phyloP scores from a whole-genome alignment of 2,797 vertebrate genomes.

The Mareca penelope region DNA sequence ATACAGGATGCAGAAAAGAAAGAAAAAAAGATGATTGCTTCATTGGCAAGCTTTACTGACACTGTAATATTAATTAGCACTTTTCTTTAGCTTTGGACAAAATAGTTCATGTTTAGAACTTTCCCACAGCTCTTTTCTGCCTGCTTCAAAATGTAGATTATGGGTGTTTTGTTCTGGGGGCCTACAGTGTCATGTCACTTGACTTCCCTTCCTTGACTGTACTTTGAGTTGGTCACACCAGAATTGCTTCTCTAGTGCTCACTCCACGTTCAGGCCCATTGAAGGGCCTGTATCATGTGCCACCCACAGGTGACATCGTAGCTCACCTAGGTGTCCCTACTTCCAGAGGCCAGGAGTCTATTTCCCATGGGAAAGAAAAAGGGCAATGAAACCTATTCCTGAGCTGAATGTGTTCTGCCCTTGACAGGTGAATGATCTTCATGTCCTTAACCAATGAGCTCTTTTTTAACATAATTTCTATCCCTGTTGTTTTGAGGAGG shows the following conservation, averaged over 20 bases:
- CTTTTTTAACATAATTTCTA: neutral
- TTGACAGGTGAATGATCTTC: neutral
- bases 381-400: neutral
- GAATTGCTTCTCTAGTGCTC: neutral
- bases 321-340: neutral
- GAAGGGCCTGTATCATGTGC: neutral
- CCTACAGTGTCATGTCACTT: neutral
- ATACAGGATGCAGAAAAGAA: neutral
- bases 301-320: rapidly evolving
- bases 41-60: neutral
- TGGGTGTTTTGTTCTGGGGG: neutral
- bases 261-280: neutral
- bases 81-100: neutral
- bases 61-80: neutral
- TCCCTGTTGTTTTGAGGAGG: neutral
- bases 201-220: neutral
- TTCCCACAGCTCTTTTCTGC: neutral
- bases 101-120: neutral
- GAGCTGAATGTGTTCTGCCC: neutral
- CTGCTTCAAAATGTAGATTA: neutral
- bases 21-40: neutral
- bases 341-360: neutral
- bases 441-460: neutral
- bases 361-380: neutral
- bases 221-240: neutral